Base-by-base conservation (phyloP, 2,113 vertebrate species). In the Dryoscopus gambensis region DNA sequence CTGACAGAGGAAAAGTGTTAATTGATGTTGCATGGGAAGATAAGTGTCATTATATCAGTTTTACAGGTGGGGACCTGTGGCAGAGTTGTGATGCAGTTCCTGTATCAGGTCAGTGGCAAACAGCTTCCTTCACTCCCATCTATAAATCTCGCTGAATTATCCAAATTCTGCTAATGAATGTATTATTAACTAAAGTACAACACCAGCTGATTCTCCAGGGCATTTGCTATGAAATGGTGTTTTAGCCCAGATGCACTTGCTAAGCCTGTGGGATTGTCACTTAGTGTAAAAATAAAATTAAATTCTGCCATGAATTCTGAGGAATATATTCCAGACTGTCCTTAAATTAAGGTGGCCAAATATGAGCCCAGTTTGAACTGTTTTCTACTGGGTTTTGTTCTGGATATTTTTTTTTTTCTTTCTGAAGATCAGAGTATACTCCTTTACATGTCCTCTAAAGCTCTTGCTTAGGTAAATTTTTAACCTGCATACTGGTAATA, bases 311-410 rank as follows among this genome's bases (percentile, higher is more conserved):
- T 22, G 56, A 68, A 52, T 25, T 35, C 47, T 85, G 33, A 88
- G 14, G 19, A 88, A 35, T 13, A 18, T 11, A 42, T 30, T 33
- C 23, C 53, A 88, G 73, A 27, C 7, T 63, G 6, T 50, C 13
- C 15, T 85, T 59, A 59, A 79, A 15, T 1, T 37, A 33, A 47
- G 16, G 12, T 35, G 21, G 20, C 3, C 85, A 79, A 82, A 56
- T 80, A 35, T 52, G 35, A 65, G 2, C 16, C 14, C 15, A 37
- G 6, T 64, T 49, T 37, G 14, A 86, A 44, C 4, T 9, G 16
- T 18, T 70, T 85, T 35, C 20, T 60, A 1, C 7, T 46, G 5
- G 0, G 3, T 52, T 67, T 68, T 42, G 1, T 31, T 40, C 9
- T 40, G 27, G 9, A n/a, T n/a, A n/a, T 5, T 7, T 6, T 15